Percentiles rank a stretch among this genome's conserved stretches.
Evolutionary conservation across 2,113 vertebrate genomes (phyloP).

Genomic region (Campylorhamphus procurvoides): DNA sequence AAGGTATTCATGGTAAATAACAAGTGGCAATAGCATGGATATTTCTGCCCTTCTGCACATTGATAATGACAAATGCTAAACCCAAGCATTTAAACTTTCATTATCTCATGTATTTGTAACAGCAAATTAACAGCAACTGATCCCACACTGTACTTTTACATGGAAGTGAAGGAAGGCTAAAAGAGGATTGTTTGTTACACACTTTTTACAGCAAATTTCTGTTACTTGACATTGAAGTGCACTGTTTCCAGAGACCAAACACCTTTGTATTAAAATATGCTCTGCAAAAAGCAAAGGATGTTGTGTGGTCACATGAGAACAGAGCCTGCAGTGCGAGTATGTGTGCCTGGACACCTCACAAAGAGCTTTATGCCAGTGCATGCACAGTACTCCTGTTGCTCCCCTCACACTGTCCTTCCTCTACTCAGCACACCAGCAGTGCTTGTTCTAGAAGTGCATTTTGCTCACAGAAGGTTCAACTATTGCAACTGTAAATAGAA

Average conservation of each 20-base stretch:
- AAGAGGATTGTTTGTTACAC: background rate
- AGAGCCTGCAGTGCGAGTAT: background rate
- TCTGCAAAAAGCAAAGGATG: background rate
- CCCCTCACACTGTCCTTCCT: too few relatives aligned
- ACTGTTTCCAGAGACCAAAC: background rate
- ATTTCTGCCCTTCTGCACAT: background rate
- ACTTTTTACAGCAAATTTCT: background rate
- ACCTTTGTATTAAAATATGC: background rate
- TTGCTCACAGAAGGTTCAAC: background rate
- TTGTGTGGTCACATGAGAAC: fast-evolving
- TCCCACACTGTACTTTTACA: background rate
- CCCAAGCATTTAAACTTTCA: background rate
- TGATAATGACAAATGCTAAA: background rate
- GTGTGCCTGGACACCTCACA: background rate
- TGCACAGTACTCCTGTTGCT: background rate
- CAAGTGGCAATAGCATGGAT: background rate
- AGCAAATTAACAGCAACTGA: background rate
- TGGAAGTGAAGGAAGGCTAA: background rate
- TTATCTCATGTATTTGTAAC: background rate
- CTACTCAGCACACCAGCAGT: background rate
- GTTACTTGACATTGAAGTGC: background rate
- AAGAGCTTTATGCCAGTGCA: background rate
- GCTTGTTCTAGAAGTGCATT: background rate
- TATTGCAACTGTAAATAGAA: background rate
- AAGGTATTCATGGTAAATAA: background rate